These are phyloP conservation scores for Telenomus remus DNA, from an alignment of 1,140 invertebrate genomes.

Conservation along the genomic window DNA sequence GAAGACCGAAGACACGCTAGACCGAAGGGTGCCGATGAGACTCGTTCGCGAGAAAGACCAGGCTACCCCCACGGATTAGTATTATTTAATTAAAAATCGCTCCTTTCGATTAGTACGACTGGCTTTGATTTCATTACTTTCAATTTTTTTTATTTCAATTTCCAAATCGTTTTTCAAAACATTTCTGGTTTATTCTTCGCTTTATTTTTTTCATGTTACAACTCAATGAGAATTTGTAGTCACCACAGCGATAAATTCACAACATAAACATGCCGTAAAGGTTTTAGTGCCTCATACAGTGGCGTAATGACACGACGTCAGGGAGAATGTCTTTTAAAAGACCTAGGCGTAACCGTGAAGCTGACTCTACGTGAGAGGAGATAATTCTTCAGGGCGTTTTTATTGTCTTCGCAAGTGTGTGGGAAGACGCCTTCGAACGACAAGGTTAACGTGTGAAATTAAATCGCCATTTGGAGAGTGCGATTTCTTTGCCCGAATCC, in stretches of 20 bases:
- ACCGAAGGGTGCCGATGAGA: constrained; percentile 70
- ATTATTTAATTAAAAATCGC: constrained; percentile 77
- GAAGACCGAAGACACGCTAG: constrained; percentile 54
- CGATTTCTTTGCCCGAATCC: constrained; percentile 2
- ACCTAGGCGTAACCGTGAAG: constrained; percentile 30
- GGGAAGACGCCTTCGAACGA: constrained; percentile 34
- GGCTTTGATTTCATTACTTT: constrained; percentile 48
- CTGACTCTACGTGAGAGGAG: constrained; percentile 54
- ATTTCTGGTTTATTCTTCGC: too few species aligned
- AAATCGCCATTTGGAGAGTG: constrained; percentile 14
- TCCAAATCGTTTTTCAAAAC: background rate
- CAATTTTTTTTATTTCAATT: constrained; percentile 6
- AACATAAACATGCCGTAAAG: constrained; percentile 70
- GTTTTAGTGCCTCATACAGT: constrained; percentile 62
- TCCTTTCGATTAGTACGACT: constrained; percentile 62
- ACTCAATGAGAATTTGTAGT: constrained; percentile 10
- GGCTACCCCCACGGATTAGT: constrained; percentile 72
- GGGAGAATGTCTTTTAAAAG: constrained; percentile 40
- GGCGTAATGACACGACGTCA: constrained; percentile 27
- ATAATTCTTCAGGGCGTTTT: constrained; percentile 67
- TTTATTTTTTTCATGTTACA: background rate
- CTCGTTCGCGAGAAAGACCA: constrained; percentile 65
- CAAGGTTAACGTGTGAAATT: background rate
- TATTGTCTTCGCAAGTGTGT: constrained; percentile 59
- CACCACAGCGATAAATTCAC: constrained; percentile 32